A percentile compares a stretch with the other conserved stretches of the same genome.
phyloP scores from a whole-genome alignment of 2,888 invertebrate species.

The Cabera pusaria region DNA sequence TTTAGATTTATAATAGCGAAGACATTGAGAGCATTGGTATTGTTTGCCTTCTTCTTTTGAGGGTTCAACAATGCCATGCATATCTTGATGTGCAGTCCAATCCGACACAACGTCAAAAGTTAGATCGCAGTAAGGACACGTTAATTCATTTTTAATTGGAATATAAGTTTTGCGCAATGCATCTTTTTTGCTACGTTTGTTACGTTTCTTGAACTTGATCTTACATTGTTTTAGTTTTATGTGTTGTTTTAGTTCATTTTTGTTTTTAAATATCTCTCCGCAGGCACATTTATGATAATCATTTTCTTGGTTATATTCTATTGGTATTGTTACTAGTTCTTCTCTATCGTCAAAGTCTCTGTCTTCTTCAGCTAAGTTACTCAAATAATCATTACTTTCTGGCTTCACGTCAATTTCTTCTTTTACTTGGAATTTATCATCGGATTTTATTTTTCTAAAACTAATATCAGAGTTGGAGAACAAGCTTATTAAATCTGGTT shows the following conservation, averaged over 20 bases:
- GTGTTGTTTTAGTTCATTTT: conserved; percentile 35
- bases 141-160: conserved; percentile 26
- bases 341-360: conserved; percentile 34
- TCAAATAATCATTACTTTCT: too few relatives aligned
- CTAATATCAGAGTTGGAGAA: conserved; percentile 6
- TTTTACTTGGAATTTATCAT: conserved; percentile 9
- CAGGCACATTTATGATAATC: conserved; percentile 32
- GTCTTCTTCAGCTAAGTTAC: too few relatives aligned
- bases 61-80: too few relatives aligned
- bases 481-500: conserved; percentile 11
- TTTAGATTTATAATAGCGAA: conserved; percentile 61
- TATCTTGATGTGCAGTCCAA: conserved; percentile 36
- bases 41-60: conserved; percentile 18
- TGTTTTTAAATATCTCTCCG: conserved; percentile 24
- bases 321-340: conserved; percentile 5
- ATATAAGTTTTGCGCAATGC: conserved; percentile 13
- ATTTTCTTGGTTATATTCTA: conserved; percentile 23
- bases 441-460: conserved; percentile 8
- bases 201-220: conserved; percentile 8
- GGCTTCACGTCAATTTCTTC: conserved; percentile 15
- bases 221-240: conserved; percentile 33
- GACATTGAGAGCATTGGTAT: conserved; percentile 59
- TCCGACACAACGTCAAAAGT: conserved; percentile 36
- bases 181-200: conserved; percentile 28
- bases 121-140: conserved; percentile 34